Base-by-base conservation (phyloP, 2,797 vertebrate species). In the Tolypeutes matacus region DNA sequence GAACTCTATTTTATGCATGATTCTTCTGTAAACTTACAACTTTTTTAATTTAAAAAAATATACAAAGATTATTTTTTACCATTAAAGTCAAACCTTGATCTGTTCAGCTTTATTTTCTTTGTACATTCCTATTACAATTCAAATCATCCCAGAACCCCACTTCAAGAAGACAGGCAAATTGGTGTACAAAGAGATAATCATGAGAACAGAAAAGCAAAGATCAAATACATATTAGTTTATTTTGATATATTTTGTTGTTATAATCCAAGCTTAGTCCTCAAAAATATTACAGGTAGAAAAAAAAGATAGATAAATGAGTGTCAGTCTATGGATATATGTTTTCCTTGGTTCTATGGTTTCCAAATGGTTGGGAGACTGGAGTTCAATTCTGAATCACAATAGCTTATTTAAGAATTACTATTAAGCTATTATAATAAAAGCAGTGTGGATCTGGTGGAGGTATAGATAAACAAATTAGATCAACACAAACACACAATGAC, bases 71-170 rank as follows among this genome's bases (percentile, higher is more conserved):
- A 60, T 39, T 31, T 87, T 93, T 89, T 23, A 2, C 20, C 85
- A 89, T 89, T 46, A 88, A 65, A 73, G 78, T 94, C 29, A 83
- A 96, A 94, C 36, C 11, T 58, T 83, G 46, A 78, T 12, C 14
- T n/a, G 12, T 14, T 56, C 13, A 56, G 21, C 53, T 56, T 18
- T 53, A 17, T 53, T 85, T 36, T 90, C 36, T 90, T 91, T 72
- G 73, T 31, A 78, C 34, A 75, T 81, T 81, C 69, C 7, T 64
- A 5, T 7, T 56, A 3, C 53, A 82, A 73, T 56, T 10, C 23
- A 86, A 73, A 72, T 77, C 42, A 86, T 9, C 9, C 2, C 7
- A 95, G 12, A 12, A 60, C 15, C 67, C 6, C 0, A 12, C 12
- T 23, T 84, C 14, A 62, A 83, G 36, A 60, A 42, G 25, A 56